A percentile compares a stretch with the other conserved stretches of the same genome.
Conservation (phyloP, 2,797 vertebrate species). For the Falco novaeseelandiae region DNA sequence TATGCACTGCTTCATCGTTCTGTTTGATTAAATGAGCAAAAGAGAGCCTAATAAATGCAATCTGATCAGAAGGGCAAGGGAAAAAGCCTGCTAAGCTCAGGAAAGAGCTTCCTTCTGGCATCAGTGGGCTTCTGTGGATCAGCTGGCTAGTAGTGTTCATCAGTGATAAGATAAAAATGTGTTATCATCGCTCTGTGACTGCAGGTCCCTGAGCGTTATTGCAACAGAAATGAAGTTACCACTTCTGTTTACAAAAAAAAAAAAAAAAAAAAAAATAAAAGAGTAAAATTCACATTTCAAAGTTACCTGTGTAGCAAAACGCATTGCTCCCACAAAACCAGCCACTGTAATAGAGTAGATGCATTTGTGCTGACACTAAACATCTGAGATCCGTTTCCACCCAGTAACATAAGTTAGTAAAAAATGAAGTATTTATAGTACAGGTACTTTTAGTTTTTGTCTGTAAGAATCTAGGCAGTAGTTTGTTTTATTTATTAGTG, state of each 20-base stretch:
- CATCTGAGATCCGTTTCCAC: not conserved
- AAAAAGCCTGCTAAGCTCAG: not conserved
- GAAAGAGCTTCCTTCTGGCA: not conserved
- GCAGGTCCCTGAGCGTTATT: not conserved
- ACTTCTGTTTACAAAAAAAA: not conserved
- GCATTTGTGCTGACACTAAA: not conserved
- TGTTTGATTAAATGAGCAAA: not conserved
- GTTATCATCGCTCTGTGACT: not conserved
- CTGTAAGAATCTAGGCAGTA: not conserved
- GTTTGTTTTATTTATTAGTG: conserved; percentile 41
- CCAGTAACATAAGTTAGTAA: not conserved
- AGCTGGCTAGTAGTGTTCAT: not conserved
- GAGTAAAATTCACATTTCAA: not conserved
- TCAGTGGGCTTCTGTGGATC: rapidly evolving
- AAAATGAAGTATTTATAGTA: not conserved
- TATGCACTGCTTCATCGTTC: rapidly evolving
- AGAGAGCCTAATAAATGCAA: not conserved
- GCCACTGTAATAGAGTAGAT: rapidly evolving
- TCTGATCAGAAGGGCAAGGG: not conserved
- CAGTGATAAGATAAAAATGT: not conserved
- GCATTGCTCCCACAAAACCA: not conserved
- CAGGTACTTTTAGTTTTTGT: not conserved
- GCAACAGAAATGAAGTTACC: not conserved
- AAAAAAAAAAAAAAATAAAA: not conserved
- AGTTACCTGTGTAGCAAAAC: not conserved